Evolutionary conservation across 2,888 invertebrate genomes (phyloP).

Genomic region (Plemyria rubiginata): DNA sequence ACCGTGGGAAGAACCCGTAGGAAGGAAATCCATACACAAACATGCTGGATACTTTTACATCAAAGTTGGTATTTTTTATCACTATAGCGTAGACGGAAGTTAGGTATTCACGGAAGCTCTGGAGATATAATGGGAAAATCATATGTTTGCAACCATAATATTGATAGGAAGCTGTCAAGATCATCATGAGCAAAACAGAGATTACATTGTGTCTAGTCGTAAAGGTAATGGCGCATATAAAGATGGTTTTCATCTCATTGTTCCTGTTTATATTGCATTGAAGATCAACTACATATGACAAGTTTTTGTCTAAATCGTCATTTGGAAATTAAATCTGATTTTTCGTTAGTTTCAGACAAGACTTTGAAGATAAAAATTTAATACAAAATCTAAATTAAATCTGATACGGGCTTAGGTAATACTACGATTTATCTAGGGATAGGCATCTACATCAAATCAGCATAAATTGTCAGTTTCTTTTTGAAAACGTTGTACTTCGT

Average conservation of each 20-base stretch:
- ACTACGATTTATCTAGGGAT: too few species aligned
- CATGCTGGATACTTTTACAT: not conserved
- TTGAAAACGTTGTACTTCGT: not conserved
- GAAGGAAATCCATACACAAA: slow-evolving; percentile 10
- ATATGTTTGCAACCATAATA: slow-evolving; percentile 12
- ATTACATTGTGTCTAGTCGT: slow-evolving; percentile 24
- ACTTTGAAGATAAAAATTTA: not conserved
- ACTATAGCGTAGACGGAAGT: slow-evolving; percentile 9
- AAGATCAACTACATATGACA: not conserved
- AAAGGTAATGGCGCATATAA: slow-evolving; percentile 10
- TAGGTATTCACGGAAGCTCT: slow-evolving; percentile 18
- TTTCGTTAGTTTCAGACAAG: not conserved
- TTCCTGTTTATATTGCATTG: slow-evolving; percentile 6
- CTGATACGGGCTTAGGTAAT: too few species aligned
- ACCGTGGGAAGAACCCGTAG: slow-evolving; percentile 42
- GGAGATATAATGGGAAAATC: slow-evolving; percentile 22
- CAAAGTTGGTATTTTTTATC: not conserved
- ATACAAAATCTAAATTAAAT: too few species aligned
- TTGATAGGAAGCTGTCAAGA: slow-evolving; percentile 20
- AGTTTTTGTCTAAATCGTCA: not conserved
- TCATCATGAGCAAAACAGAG: slow-evolving; percentile 13
- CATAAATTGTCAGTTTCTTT: too few species aligned
- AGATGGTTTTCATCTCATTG: slow-evolving; percentile 17
- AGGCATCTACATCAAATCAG: too few species aligned
- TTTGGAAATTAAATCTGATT: not conserved